A percentile compares a stretch with the other conserved stretches of the same genome.
phyloP scores from a whole-genome alignment of 1,140 invertebrate species.

The Platyscapa corneri region DNA sequence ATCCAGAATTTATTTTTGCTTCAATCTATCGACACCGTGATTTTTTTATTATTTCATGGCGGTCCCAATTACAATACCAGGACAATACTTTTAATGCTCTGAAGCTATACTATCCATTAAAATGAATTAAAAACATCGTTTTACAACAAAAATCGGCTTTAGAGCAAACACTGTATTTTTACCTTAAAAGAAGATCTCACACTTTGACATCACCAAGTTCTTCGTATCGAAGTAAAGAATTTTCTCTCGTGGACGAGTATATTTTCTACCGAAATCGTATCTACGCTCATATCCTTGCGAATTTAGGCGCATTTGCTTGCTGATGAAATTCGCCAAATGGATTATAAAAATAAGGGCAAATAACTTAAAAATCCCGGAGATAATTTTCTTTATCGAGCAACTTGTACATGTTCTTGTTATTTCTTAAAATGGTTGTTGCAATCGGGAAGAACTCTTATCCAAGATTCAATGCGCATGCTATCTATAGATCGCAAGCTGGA shows the following conservation, averaged over 20 bases:
- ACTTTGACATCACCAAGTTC: not conserved
- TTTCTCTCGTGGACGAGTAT: not conserved
- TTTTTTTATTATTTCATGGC: too few relatives aligned
- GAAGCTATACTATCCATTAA: too few relatives aligned
- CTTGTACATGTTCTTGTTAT: not conserved
- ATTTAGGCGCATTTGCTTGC: too few relatives aligned
- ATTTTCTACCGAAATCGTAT: not conserved
- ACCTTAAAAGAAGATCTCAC: too few relatives aligned
- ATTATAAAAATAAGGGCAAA: not conserved
- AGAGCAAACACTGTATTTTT: too few relatives aligned
- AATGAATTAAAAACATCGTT: too few relatives aligned
- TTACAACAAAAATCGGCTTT: too few relatives aligned
- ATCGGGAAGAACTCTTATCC: not conserved
- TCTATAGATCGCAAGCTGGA: not conserved
- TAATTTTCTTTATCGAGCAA: not conserved
- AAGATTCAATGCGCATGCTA: not conserved
- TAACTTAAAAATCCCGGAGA: not conserved
- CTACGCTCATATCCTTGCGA: too few relatives aligned
- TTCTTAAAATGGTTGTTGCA: not conserved
- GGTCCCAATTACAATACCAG: too few relatives aligned
- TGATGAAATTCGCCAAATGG: not conserved
- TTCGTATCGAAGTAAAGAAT: not conserved
- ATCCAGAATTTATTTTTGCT: too few relatives aligned
- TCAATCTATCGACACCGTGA: too few relatives aligned
- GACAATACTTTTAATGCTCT: too few relatives aligned